Evolutionary conservation across 2,888 invertebrate genomes (phyloP).

Genomic region (Acanthosepion lycidas): DNA sequence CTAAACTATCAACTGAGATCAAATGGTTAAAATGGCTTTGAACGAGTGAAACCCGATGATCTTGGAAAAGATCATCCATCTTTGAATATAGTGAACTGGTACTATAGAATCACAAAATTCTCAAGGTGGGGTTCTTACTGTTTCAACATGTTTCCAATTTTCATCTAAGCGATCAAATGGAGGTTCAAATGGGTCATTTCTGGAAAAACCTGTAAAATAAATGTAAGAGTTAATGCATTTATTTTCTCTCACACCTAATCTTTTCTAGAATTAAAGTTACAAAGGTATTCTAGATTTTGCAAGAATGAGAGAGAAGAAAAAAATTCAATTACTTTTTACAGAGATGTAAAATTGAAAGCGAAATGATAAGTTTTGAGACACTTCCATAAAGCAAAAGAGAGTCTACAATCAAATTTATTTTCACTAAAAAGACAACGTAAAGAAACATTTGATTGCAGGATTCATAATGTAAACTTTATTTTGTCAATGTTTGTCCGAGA

Average conservation of each 20-base stretch:
- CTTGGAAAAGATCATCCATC: too few relatives aligned
- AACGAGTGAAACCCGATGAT: too few relatives aligned
- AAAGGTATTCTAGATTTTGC: neutral
- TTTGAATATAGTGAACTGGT: too few relatives aligned
- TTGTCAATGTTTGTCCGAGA: too few relatives aligned
- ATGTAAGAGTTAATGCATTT: neutral
- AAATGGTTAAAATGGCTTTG: too few relatives aligned
- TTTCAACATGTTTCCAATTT: slow-evolving; percentile 86
- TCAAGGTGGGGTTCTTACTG: slow-evolving; percentile 66
- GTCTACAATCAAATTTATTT: neutral
- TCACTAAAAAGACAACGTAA: neutral
- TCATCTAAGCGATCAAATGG: slow-evolving; percentile 80
- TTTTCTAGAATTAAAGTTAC: neutral
- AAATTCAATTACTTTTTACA: too few relatives aligned
- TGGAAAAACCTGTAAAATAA: slow-evolving; percentile 58
- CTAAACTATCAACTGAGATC: too few relatives aligned
- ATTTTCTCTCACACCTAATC: neutral
- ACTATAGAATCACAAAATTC: too few relatives aligned
- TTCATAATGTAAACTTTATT: too few relatives aligned
- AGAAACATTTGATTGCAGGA: neutral
- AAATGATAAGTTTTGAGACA: neutral
- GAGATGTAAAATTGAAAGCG: too few relatives aligned
- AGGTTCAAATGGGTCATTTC: slow-evolving; percentile 68
- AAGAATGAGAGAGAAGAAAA: neutral
- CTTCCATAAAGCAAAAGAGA: neutral